phyloP scores from a whole-genome alignment of 2,113 vertebrate species.

The Sceloporus undulatus region DNA sequence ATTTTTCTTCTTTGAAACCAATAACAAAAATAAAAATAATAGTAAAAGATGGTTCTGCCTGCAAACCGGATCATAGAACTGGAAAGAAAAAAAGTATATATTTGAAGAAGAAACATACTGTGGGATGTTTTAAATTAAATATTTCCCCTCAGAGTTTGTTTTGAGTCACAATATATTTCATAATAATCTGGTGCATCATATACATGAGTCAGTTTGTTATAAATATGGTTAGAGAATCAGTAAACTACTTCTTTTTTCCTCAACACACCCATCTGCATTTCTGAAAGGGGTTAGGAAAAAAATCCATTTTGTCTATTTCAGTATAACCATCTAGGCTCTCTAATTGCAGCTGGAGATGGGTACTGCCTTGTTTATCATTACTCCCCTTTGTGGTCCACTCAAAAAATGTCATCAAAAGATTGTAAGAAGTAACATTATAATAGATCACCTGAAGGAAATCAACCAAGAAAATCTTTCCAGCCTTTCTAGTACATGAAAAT shows the following conservation, averaged over 20 bases:
- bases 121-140: too few species aligned
- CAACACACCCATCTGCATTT: background rate
- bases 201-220: background rate
- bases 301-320: background rate
- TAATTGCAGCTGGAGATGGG: background rate
- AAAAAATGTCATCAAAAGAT: constrained; percentile 5
- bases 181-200: background rate
- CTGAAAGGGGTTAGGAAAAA: background rate
- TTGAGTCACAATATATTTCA: background rate
- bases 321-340: background rate
- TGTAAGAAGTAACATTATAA: background rate
- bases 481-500: constrained; percentile 14
- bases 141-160: too few species aligned
- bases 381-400: too few species aligned
- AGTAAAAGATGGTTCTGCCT: too few species aligned
- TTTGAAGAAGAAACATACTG: too few species aligned
- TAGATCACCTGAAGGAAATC: constrained; percentile 6
- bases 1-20: too few species aligned
- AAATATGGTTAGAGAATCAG: background rate
- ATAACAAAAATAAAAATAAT: too few species aligned
- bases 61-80: too few species aligned
- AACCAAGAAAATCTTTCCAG: constrained; percentile 13
- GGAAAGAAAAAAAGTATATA: too few species aligned
- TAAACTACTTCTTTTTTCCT: background rate
- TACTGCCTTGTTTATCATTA: constrained; percentile 8